Percentiles rank a stretch among this genome's conserved stretches.
phyloP scores from a whole-genome alignment of 2,113 vertebrate genomes.

The Oncorhynchus clarkii region DNA sequence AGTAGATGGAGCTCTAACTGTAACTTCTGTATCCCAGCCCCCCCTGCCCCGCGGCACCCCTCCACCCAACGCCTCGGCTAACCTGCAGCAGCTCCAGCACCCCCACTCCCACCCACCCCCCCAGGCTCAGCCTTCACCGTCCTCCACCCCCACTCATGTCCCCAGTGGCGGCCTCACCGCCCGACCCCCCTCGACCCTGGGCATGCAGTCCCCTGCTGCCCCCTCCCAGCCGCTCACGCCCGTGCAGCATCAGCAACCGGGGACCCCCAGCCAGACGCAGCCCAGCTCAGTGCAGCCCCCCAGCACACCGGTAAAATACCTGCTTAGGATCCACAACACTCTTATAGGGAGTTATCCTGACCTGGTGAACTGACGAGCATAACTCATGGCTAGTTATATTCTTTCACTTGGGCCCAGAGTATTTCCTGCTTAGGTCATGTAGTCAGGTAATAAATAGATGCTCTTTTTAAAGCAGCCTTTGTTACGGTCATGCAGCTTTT shows the following conservation, averaged over 20 bases:
- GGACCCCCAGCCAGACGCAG: conserved; percentile 80
- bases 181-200: conserved; percentile 74
- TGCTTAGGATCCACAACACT: not conserved
- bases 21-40: conserved; percentile 65
- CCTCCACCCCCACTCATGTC: conserved; percentile 83
- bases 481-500: not conserved
- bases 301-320: conserved; percentile 87
- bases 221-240: conserved; percentile 83
- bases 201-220: conserved; percentile 79
- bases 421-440: too few relatives aligned
- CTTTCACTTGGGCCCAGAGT: too few relatives aligned
- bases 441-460: not conserved
- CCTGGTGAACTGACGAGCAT: not conserved
- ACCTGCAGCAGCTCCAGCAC: conserved; percentile 74
- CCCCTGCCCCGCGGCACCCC: conserved; percentile 77
- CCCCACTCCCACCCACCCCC: conserved; percentile 72
- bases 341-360: not conserved
- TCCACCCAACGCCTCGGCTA: conserved; percentile 77
- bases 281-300: conserved; percentile 86
- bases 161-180: conserved; percentile 79
- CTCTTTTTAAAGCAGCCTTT: not conserved
- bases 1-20: not conserved
- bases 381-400: too few relatives aligned
- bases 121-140: conserved; percentile 84
- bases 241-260: conserved; percentile 82